Evolutionary conservation across 1,140 invertebrate species (phyloP), one percentile per base, ranked within the genome.

Genomic region (Ostrea edulis): DNA sequence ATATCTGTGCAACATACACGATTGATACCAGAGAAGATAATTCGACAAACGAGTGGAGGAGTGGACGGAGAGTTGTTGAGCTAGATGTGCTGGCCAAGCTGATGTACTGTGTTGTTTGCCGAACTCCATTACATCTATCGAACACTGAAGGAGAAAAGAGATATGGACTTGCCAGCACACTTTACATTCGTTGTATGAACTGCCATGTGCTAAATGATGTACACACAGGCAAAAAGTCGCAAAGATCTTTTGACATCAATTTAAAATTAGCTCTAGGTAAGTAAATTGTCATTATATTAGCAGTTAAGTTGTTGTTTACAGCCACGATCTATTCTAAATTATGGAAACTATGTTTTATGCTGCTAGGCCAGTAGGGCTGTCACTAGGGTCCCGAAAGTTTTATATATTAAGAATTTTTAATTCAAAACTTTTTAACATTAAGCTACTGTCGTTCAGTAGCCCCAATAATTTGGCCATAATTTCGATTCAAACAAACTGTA

Each of bases 211-310:
- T 85, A 25, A 85, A 85, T 85, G 55, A 85, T 44, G 84, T 85
- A 25, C 54, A 62, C 22, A 85, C 84, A 8, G 55, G 84, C 22
- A 85, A 85, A 54, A 84, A 22, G 8, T 8, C 22, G 8, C n/a
- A 62, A 4, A 25, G 84, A 55, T 25, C 68, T 0, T 85, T 85
- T 62, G 84, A 85, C 35, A 22, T 85, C 84, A 85, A 85, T 29
- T 85, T 54, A 65, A 85, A 85, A n/a, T 12, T 85, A 85, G 84
- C 84, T 29, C 58, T 85, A 62, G 82, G 82, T 84, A 55, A n/a
- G n/a, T n/a, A n/a, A n/a, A n/a, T n/a, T n/a, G n/a, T n/a, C n/a
- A n/a, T n/a, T n/a, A n/a, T n/a, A n/a, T n/a, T n/a, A n/a, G n/a
- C n/a, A n/a, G n/a, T n/a, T n/a, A n/a, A n/a, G n/a, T n/a, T n/a